A percentile compares a stretch with the other conserved stretches of the same genome.
Evolutionary conservation across 2,888 invertebrate species (phyloP).

Genomic region (Micoletzkya japonica): DNA sequence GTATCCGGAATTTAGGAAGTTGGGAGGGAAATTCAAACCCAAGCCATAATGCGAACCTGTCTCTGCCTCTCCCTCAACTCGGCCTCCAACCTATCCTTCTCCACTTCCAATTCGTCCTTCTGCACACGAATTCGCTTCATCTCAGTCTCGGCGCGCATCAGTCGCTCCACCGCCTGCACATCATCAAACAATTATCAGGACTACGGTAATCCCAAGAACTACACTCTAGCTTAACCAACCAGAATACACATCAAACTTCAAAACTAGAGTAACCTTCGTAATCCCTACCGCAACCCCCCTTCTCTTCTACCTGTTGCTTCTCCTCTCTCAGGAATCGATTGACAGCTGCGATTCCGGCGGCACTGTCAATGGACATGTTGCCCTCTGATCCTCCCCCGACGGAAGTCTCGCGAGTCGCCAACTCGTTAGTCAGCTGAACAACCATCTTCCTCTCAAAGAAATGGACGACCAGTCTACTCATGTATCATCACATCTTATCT

Average conservation of each 20-base stretch:
- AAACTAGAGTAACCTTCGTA: too few species aligned
- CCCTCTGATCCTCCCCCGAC: background rate
- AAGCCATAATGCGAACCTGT: background rate
- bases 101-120: conserved; percentile 33
- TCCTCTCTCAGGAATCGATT: conserved; percentile 25
- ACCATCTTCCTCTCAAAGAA: too few species aligned
- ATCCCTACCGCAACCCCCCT: too few species aligned
- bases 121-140: conserved; percentile 39
- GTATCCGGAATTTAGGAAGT: background rate
- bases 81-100: conserved; percentile 19
- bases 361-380: background rate
- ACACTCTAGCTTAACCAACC: too few species aligned
- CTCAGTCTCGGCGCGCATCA: conserved; percentile 43
- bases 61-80: background rate
- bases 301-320: background rate
- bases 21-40: background rate
- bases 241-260: too few species aligned
- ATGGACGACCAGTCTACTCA: too few species aligned
- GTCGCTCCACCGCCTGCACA: conserved; percentile 33
- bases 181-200: background rate
- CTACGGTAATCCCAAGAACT: background rate
- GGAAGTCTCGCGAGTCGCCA: background rate
- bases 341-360: conserved; percentile 4
- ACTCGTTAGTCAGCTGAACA: background rate
- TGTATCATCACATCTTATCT: background rate